phyloP scores from a whole-genome alignment of 2,888 invertebrate genomes.

The Ormyrus thymus region DNA sequence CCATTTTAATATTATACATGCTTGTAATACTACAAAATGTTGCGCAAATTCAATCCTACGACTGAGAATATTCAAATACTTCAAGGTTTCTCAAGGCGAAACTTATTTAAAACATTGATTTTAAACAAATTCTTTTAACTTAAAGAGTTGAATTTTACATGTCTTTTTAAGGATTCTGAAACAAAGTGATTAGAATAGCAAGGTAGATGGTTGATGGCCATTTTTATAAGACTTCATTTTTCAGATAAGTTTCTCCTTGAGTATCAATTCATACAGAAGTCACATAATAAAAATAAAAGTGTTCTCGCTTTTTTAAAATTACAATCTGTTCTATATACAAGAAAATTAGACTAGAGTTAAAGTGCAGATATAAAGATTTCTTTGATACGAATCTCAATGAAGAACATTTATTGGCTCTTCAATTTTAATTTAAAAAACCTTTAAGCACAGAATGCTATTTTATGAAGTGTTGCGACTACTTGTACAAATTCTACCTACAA shows the following conservation, averaged over 20 bases:
- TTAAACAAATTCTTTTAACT: background rate
- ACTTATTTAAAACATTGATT: conserved; percentile 34
- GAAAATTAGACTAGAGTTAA: conserved; percentile 14
- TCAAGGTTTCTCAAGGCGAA: conserved; percentile 32
- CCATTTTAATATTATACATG: conserved; percentile 8
- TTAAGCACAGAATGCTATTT: conserved; percentile 8
- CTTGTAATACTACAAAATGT: conserved; percentile 26
- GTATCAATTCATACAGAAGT: conserved; percentile 26
- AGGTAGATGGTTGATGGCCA: background rate
- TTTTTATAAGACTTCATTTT: conserved; percentile 20
- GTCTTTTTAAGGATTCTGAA: background rate
- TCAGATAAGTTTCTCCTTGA: conserved; percentile 29
- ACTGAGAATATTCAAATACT: conserved; percentile 45
- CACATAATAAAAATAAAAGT: conserved; percentile 29
- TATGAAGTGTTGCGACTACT: conserved; percentile 22
- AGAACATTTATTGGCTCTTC: conserved; percentile 28
- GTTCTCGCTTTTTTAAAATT: conserved; percentile 41
- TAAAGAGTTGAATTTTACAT: background rate
- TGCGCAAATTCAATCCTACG: conserved; percentile 45
- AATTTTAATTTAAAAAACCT: conserved; percentile 24
- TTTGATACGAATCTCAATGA: conserved; percentile 20
- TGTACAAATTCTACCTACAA: conserved; percentile 20
- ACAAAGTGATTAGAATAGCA: background rate
- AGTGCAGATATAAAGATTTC: conserved; percentile 6
- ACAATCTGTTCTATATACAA: conserved; percentile 34